These are phyloP conservation scores for Stenchaetothrips biformis DNA, from an alignment of 2,888 invertebrate species.

Conservation along the genomic window DNA sequence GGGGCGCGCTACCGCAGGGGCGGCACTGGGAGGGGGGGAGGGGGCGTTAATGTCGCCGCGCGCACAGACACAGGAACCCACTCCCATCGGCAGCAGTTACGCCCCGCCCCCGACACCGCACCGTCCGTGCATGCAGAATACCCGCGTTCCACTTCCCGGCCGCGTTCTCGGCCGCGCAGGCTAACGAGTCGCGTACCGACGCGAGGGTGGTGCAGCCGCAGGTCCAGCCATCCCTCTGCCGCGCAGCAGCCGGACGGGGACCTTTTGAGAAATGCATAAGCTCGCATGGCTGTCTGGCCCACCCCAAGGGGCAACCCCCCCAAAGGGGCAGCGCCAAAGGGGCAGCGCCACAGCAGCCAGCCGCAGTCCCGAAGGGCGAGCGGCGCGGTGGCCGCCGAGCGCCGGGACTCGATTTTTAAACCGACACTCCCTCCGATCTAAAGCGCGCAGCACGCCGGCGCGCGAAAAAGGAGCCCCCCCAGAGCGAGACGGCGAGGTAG, in stretches of 20 bases:
- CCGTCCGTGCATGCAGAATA: neutral
- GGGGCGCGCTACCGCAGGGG: neutral
- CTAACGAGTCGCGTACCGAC: too few relatives aligned
- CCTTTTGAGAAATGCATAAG: neutral
- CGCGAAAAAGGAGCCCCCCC: too few relatives aligned
- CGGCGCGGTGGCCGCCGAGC: too few relatives aligned
- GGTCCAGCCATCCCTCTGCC: neutral
- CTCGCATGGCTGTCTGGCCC: neutral
- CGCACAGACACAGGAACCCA: conserved; percentile 14
- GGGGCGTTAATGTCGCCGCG: conserved; percentile 6
- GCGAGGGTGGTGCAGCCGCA: neutral
- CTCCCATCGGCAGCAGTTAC: conserved; percentile 10
- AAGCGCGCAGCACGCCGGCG: too few relatives aligned
- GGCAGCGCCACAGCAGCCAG: too few relatives aligned
- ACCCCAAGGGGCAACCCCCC: neutral
- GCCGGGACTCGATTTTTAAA: neutral
- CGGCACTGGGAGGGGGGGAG: neutral
- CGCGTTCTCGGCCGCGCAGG: neutral
- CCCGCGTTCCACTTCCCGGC: neutral
- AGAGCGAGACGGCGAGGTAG: too few relatives aligned
- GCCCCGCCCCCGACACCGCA: neutral
- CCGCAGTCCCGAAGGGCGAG: neutral
- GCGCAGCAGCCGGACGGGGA: neutral
- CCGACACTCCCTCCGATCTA: neutral
- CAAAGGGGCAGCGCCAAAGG: neutral